Evolutionary conservation across 2,797 vertebrate species (phyloP).

Genomic region (Nyctalus aviator): DNA sequence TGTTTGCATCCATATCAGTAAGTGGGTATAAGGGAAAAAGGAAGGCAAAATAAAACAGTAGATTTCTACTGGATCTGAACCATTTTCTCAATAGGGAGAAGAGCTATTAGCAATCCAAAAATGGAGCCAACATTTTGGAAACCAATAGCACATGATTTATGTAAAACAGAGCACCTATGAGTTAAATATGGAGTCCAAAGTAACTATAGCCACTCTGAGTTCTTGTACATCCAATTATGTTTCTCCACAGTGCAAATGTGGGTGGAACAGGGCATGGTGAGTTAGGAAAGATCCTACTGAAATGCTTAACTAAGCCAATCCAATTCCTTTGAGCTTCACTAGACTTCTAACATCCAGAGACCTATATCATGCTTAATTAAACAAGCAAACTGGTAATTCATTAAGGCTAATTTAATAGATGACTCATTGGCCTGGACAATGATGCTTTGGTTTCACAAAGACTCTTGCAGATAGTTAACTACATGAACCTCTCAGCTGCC

Average conservation of each 20-base stretch:
- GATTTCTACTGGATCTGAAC: constrained; percentile 56
- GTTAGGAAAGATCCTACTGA: neutral
- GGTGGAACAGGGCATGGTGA: neutral
- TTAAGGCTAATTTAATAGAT: constrained; percentile 75
- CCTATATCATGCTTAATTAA: constrained; percentile 60
- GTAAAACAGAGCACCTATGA: constrained; percentile 69
- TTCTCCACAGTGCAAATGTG: neutral
- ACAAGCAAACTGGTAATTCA: constrained; percentile 69
- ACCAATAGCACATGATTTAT: constrained; percentile 70
- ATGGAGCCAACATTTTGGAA: constrained; percentile 68
- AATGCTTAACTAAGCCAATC: constrained; percentile 1
- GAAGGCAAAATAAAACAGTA: constrained; percentile 25
- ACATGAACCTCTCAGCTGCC: constrained; percentile 49
- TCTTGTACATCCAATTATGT: neutral
- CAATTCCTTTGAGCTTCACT: constrained; percentile 25
- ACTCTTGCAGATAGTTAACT: constrained; percentile 18
- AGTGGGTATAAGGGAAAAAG: constrained; percentile 3
- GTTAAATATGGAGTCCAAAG: constrained; percentile 55
- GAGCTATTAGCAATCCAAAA: constrained; percentile 62
- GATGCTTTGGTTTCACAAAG: constrained; percentile 61
- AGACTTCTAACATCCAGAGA: constrained; percentile 15
- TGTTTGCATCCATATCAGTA: constrained; percentile 63
- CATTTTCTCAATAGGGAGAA: constrained; percentile 66
- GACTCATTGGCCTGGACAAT: constrained; percentile 64
- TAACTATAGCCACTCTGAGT: constrained; percentile 52